Evolutionary conservation across 2,888 invertebrate genomes (phyloP), one percentile per base, ranked within the genome.

Genomic region (Malthinus seriepunctatus): DNA sequence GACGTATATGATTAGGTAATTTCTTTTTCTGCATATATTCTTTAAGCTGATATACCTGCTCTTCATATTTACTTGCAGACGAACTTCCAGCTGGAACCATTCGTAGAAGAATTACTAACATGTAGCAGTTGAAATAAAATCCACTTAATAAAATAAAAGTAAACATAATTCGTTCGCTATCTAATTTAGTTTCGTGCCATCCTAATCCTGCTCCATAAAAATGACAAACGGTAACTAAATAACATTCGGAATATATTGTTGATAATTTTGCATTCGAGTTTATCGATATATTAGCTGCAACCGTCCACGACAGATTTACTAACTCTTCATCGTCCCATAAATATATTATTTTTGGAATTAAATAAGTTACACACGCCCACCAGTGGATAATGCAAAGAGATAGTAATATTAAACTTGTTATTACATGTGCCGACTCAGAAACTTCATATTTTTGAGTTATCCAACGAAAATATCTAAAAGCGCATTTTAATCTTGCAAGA

Each of bases 1-100:
- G 64, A 39, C 74, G 75, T 67, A 80, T 74, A 14, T 74, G 68
- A 3, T 62, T 31, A 0, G 80, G 77, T 35, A 80, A 65, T 48
- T 79, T 78, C 49, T 79, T 80, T 32, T 76, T 76, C 4, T 67
- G 67, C 51, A 77, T 72, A 57, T 79, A 81, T 32, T 79, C 77
- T 1, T 67, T 60, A 9, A 81, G 60, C 67, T 81, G 79, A 56
- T 77, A 74, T 48, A 79, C 72, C 6, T 79, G 71, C 59, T 78
- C 77, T 52, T 77, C 72, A 53, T 78, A 81, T 61, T 80, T 79
- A 1, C 69, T 71, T 60, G 76, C 71, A 1, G 79, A 72, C 1
- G 72, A 60, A 38, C 63, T 66, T 60, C 50, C 70, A 60, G 63
- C 66, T 67, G 53, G 68, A 65, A 9, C 65, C 64, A 76, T 71